A percentile compares a stretch with the other conserved stretches of the same genome.
Evolutionary conservation across 2,113 vertebrate species (phyloP).

Genomic region (Lagopus leucura): DNA sequence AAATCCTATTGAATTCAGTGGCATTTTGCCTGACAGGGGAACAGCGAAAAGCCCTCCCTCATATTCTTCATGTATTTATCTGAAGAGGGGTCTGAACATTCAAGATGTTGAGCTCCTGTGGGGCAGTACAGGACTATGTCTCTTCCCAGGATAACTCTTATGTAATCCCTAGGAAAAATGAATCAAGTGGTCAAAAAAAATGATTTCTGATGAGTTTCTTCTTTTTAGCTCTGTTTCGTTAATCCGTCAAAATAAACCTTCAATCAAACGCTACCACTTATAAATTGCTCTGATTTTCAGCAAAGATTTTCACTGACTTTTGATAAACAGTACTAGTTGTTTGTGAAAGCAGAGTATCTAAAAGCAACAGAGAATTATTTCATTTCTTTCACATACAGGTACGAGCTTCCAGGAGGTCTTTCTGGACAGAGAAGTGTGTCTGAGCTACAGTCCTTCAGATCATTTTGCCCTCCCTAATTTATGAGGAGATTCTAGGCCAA

Average conservation of each 20-base stretch:
- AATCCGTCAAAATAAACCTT: not conserved
- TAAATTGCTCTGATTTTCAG: not conserved
- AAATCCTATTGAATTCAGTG: slow-evolving; percentile 56
- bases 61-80: not conserved
- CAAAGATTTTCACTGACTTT: not conserved
- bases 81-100: not conserved
- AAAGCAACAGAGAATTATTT: not conserved
- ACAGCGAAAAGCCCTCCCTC: not conserved
- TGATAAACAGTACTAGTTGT: not conserved
- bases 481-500: not conserved
- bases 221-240: not conserved
- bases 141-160: not conserved
- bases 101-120: not conserved
- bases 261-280: not conserved
- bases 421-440: not conserved
- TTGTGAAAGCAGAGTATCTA: not conserved
- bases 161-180: not conserved
- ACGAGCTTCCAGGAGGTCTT: not conserved
- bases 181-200: not conserved
- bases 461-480: not conserved
- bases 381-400: not conserved
- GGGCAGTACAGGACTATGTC: not conserved
- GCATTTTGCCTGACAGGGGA: slow-evolving; percentile 59
- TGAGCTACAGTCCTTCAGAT: not conserved
- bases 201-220: slow-evolving; percentile 2